These are phyloP conservation scores for Ctenopoma kingsleyae DNA, from an alignment of 2,797 vertebrate species.

Conservation along the genomic window DNA sequence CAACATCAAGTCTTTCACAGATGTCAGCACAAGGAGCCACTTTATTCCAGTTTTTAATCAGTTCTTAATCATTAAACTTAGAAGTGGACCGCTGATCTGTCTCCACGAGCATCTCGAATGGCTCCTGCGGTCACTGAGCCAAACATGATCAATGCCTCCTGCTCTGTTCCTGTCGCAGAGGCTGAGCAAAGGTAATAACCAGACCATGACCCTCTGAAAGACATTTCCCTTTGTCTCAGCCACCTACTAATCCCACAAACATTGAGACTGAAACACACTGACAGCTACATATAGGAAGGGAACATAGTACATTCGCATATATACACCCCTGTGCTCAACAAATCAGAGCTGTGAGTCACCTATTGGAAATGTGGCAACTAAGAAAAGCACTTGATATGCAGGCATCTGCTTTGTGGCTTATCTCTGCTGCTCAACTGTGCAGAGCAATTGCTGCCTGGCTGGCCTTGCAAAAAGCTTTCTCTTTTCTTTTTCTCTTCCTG, in stretches of 20 bases:
- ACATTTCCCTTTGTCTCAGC: constrained; percentile 61
- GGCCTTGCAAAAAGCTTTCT: constrained; percentile 56
- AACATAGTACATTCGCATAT: constrained; percentile 38
- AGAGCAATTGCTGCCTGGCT: constrained; percentile 81
- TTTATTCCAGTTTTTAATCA: constrained; percentile 63
- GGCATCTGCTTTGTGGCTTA: constrained; percentile 84
- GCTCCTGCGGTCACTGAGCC: constrained; percentile 37
- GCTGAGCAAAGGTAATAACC: constrained; percentile 66
- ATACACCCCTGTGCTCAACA: constrained; percentile 40
- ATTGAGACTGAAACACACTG: constrained; percentile 21
- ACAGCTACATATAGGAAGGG: constrained; percentile 5
- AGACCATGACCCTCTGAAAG: constrained; percentile 59
- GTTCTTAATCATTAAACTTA: constrained; percentile 54
- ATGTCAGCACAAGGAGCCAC: constrained; percentile 16
- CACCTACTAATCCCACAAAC: constrained; percentile 41
- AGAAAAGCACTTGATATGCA: constrained; percentile 79
- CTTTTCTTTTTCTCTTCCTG: constrained; percentile 29
- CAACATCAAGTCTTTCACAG: neutral
- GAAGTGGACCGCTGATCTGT: constrained; percentile 45
- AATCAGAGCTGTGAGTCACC: constrained; percentile 76
- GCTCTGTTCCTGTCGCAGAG: constrained; percentile 42
- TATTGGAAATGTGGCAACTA: constrained; percentile 77
- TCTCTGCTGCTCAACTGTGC: constrained; percentile 83
- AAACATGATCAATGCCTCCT: constrained; percentile 71
- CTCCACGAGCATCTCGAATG: constrained; percentile 45